Evolutionary conservation across 2,888 invertebrate genomes (phyloP), one percentile per base, ranked within the genome.

Genomic region (Lasioglossum morio): DNA sequence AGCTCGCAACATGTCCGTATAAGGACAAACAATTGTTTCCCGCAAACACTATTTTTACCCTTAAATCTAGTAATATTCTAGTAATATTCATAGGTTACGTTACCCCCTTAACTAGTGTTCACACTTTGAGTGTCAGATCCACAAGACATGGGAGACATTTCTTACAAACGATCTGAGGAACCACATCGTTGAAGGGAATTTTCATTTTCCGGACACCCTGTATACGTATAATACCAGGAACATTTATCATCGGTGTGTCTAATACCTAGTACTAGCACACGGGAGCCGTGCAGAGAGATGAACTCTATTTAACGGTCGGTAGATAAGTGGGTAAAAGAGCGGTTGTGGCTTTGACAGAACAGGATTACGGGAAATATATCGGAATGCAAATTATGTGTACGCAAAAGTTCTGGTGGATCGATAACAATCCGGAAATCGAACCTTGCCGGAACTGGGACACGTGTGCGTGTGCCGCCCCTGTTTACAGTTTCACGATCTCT

Each of bases 311-410:
- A 72, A 81, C 37, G 43, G 60, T 73, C 34, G 69, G 60, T 40
- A 73, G 40, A 75, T 43, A 63, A 48, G 63, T 66, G 70, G 76
- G 34, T n/a, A 76, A 34, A 4, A 2, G 57, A 2, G 57, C 8
- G 63, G 57, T 53, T 48, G 77, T 14, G 46, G 60, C 40, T 72
- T 66, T 79, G 86, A 89, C 86, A 79, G 76, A 84, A 82, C 72
- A 85, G 85, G 78, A 85, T 91, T 86, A 69, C 77, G 72, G 66
- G 80, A 86, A 86, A 92, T 90, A 81, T 86, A 87, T 87, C 77
- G 76, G 27, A 34, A 60, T 82, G 80, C 81, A 81, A 81, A 88
- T 89, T 84, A 86, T 88, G 86, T 86, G 88, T 72, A 79, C 69
- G 78, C 79, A 81, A 88, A 91, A 87, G 66, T 86, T 87, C 73